Conservation (phyloP, 1,140 invertebrate genomes). For the Acromyrmex heyeri region DNA sequence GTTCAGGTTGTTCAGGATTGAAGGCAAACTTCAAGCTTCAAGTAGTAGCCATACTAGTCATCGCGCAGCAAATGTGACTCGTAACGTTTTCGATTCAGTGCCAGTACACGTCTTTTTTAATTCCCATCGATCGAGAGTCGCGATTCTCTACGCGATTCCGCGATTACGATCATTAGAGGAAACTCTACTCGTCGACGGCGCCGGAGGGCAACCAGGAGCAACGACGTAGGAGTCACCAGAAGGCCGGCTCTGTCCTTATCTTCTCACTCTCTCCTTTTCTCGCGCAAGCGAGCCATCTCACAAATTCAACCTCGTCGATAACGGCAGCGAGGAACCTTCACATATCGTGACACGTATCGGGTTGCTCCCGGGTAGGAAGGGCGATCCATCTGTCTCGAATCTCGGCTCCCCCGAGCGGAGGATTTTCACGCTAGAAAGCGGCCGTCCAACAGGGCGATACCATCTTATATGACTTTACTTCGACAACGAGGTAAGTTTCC, state of each 20-base stretch:
- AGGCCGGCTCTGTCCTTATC: conserved; percentile 34
- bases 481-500: conserved; percentile 90
- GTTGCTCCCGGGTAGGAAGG: conserved; percentile 75
- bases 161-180: not conserved
- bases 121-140: not conserved
- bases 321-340: conserved; percentile 35
- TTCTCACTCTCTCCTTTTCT: not conserved
- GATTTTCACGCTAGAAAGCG: conserved; percentile 86
- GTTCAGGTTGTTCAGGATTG: conserved; percentile 63
- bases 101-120: conserved; percentile 38
- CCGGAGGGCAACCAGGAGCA: not conserved
- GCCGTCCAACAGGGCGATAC: conserved; percentile 93
- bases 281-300: not conserved
- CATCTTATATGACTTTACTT: conserved; percentile 95
- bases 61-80: conserved; percentile 56
- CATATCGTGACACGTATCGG: conserved; percentile 58
- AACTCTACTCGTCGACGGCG: not conserved
- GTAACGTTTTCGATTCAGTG: conserved; percentile 59
- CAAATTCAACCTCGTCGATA: conserved; percentile 31
- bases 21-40: too few relatives aligned
- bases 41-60: conserved; percentile 69
- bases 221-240: conserved; percentile 14
- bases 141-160: conserved; percentile 11
- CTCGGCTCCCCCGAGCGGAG: conserved; percentile 73
- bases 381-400: conserved; percentile 82